These are phyloP conservation scores for Thecophora atra DNA, from an alignment of 2,888 invertebrate species.

Conservation along the genomic window DNA sequence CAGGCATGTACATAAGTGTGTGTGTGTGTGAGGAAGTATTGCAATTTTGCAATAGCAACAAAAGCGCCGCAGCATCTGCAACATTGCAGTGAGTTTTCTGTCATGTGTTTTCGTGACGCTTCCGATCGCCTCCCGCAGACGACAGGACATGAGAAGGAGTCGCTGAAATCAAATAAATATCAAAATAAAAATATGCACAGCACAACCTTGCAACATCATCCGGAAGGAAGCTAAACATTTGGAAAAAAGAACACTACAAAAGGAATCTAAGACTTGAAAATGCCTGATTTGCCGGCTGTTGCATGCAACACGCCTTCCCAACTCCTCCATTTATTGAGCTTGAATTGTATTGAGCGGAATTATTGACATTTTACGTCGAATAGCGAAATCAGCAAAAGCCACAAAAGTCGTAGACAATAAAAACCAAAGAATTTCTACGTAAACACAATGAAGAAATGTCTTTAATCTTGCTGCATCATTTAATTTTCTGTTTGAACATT, in stretches of 20 bases:
- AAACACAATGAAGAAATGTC: no score
- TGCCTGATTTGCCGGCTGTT: no score
- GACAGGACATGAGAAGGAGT: slow-evolving; percentile 37
- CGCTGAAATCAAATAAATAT: slow-evolving; percentile 24
- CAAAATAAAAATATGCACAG: slow-evolving; percentile 25
- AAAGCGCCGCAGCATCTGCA: slow-evolving; percentile 5
- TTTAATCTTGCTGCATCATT: no score
- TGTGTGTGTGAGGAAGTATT: slow-evolving; percentile 7
- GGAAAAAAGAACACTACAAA: not conserved
- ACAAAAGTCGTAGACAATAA: no score
- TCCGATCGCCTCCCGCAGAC: slow-evolving; percentile 51
- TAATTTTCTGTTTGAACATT: no score
- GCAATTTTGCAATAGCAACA: not conserved
- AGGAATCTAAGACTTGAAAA: not conserved
- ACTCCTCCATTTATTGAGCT: no score
- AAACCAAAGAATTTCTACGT: no score
- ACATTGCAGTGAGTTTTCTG: slow-evolving; percentile 10
- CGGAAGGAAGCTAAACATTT: slow-evolving; percentile 7
- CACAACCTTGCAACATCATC: slow-evolving; percentile 24
- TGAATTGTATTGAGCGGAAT: no score
- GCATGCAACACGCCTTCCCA: no score
- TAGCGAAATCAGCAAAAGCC: no score
- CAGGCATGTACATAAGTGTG: not conserved
- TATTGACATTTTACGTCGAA: no score
- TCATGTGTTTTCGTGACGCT: slow-evolving; percentile 42